Percentiles rank a stretch among this genome's conserved stretches.
phyloP scores from a whole-genome alignment of 1,140 invertebrate genomes.

The Megathymus violae region DNA sequence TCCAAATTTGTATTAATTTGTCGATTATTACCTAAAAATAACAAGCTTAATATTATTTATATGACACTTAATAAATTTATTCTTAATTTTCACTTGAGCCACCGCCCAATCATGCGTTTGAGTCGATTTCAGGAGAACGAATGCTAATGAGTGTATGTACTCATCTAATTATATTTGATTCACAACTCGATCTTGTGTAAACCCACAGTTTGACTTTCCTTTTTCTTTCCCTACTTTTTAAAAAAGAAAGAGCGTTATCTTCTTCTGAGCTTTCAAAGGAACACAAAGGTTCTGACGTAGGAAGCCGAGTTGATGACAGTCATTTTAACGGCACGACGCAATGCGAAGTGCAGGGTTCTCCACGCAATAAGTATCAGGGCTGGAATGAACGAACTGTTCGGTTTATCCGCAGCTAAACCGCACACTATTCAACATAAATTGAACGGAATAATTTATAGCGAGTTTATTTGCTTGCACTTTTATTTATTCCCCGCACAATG shows the following conservation, averaged over 20 bases:
- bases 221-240: conserved; percentile 21
- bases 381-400: conserved; percentile 42
- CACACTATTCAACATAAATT: conserved; percentile 58
- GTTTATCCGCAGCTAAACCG: conserved; percentile 44
- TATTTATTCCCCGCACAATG: conserved; percentile 23
- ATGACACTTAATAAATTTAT: too few species aligned
- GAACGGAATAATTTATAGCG: conserved; percentile 55
- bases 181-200: background rate
- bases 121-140: too few species aligned
- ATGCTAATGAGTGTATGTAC: too few species aligned
- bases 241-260: conserved; percentile 27
- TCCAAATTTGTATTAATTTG: too few species aligned
- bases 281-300: conserved; percentile 27
- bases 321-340: conserved; percentile 35
- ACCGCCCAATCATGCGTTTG: too few species aligned
- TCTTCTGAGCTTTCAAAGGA: conserved; percentile 22
- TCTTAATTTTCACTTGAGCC: too few species aligned
- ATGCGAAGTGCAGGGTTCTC: conserved; percentile 11
- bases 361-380: conserved; percentile 23
- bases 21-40: too few species aligned
- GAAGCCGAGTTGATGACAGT: conserved; percentile 52
- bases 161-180: background rate
- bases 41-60: too few species aligned
- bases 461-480: conserved; percentile 44
- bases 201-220: background rate